Evolutionary conservation across 2,888 invertebrate genomes (phyloP), one percentile per base, ranked within the genome.

Genomic region (Horisme vitalbata): DNA sequence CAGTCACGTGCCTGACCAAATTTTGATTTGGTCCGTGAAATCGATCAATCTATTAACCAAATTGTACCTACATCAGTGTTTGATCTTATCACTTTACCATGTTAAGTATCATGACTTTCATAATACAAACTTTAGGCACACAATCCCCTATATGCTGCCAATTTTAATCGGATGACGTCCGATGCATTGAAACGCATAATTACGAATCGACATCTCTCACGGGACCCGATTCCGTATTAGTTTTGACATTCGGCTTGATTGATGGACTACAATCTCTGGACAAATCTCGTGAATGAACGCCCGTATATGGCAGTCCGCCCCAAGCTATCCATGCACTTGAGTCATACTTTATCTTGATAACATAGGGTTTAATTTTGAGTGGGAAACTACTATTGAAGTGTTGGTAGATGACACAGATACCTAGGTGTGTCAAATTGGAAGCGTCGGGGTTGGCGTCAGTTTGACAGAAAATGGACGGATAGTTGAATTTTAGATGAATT

Each of bases 161-260:
- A 86, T 87, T 86, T 87, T 86, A 87, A 88, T 88, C 84, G 81
- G 79, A 83, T 81, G 86, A 84, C 76, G 73, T 63, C 69, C 63
- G 71, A 72, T 86, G 83, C 81, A 86, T 79, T 75, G 71, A 76
- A 83, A 83, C 79, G 80, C 81, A 84, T 85, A 86, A 88, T 89
- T 86, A 85, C 80, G 72, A 81, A 75, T 76, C 71, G 68, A 68
- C 76, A 71, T 75, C 71, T 87, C 88, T 86, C 89, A 82, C 84
- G 88, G 86, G 88, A 86, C 82, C 62, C 57, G 63, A 70, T 75
- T 79, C 65, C 78, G 83, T 88, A 89, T 89, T 89, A 86, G 87
- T 86, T 89, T 88, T 89, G 89, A 89, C 89, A 83, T 83, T 83
- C 77, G 79, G 80, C 87, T 81, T 89, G 89, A 89, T 88, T 81